Percentiles rank a stretch among this genome's conserved stretches.
These are phyloP conservation scores for Lagodon rhomboides DNA, from an alignment of 2,797 vertebrate species.

Conservation along the genomic window DNA sequence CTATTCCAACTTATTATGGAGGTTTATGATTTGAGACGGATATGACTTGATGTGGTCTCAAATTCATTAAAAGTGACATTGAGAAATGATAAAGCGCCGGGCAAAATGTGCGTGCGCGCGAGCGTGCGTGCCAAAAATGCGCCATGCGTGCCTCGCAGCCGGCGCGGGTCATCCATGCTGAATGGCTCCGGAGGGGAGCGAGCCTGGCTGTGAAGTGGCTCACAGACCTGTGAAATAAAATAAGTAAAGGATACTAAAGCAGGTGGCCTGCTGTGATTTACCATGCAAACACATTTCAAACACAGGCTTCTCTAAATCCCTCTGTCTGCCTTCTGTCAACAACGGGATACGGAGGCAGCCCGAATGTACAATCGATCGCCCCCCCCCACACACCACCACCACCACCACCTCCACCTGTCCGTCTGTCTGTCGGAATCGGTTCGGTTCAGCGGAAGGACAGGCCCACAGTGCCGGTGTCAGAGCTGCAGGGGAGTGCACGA, in stretches of 20 bases:
- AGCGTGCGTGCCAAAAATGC: background rate
- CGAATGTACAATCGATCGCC: conserved; percentile 51
- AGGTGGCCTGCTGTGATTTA: conserved; percentile 54
- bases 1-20: conserved; percentile 81
- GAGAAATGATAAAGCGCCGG: conserved; percentile 70
- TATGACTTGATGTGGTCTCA: conserved; percentile 82
- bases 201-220: conserved; percentile 65
- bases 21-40: conserved; percentile 85
- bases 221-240: conserved; percentile 69
- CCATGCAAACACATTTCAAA: conserved; percentile 63
- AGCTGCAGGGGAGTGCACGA: conserved; percentile 56
- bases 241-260: conserved; percentile 58
- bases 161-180: conserved; percentile 50
- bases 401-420: background rate
- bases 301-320: conserved; percentile 55
- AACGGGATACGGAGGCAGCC: conserved; percentile 36
- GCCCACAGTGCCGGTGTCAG: conserved; percentile 58
- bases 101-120: conserved; percentile 25
- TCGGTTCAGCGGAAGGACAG: conserved; percentile 64
- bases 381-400: background rate
- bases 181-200: conserved; percentile 55
- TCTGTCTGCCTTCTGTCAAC: conserved; percentile 46
- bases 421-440: conserved; percentile 50
- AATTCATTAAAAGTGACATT: conserved; percentile 86
- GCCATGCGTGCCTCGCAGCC: conserved; percentile 14